Evolutionary conservation across 2,888 invertebrate genomes (phyloP), one percentile per base, ranked within the genome.

Genomic region (Pristionchus mayeri): DNA sequence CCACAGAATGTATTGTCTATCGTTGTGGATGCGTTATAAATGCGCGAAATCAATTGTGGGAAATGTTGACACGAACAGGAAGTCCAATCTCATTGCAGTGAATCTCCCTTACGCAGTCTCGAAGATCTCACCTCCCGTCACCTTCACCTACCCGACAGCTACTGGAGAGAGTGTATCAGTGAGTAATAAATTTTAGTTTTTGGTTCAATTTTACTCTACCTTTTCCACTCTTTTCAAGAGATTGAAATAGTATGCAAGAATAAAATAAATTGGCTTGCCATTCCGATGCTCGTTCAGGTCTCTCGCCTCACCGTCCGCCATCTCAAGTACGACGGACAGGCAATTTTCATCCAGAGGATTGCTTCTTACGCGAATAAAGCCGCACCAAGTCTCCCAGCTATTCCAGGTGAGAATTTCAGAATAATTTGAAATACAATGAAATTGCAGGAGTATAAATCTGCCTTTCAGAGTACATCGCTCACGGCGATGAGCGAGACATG

Each of bases 381-480:
- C 0, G 27, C 78, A 0, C 78, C 78, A 30, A 50, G 6, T 11
- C 52, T 78, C 2, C 48, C 52, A 18, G 50, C 78, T 6, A 78
- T 78, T 50, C 78, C 78, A 44, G 52, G 78, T 78, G 3, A 16
- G 30, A 30, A 2, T n/a, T n/a, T 30, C n/a, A n/a, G n/a, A n/a
- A n/a, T n/a, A n/a, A n/a, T n/a, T n/a, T n/a, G n/a, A n/a, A n/a
- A n/a, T 24, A n/a, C n/a, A 24, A 54, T 2, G 24, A 18, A 7
- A 2, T 2, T n/a, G 13, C 6, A 24, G 21, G 18, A 54, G 21
- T 54, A 54, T 3, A 18, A 30, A 11, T n/a, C n/a, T n/a, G n/a
- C n/a, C n/a, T n/a, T 71, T 78, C 52, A 71, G 87, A 85, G 44
- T 88, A 88, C 30, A 81, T 30, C 0, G 88, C 88, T 0, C 63